Conservation (phyloP, 1,140 invertebrate genomes). For the Drosophila micromelanica region DNA sequence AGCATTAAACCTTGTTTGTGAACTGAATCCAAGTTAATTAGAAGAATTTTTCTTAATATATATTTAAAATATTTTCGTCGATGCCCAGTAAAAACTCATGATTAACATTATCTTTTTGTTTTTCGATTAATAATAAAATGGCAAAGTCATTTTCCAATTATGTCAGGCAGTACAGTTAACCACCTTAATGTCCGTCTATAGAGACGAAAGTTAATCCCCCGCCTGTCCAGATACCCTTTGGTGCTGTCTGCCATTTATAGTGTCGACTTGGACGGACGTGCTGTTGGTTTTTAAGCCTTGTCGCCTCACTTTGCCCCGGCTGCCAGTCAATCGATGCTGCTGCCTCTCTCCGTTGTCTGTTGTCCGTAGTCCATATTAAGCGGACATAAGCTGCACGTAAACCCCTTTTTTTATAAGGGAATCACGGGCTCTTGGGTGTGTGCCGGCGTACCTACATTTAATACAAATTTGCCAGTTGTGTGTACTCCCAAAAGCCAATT, state of each 20-base stretch:
- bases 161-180: constrained; percentile 39
- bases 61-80: no score
- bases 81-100: no score
- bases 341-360: neutral
- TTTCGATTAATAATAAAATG: neutral
- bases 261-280: constrained; percentile 54
- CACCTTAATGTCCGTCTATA: constrained; percentile 10
- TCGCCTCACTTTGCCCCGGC: constrained; percentile 30
- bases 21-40: no score
- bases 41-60: no score
- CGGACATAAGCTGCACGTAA: constrained; percentile 73
- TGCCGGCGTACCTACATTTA: constrained; percentile 59
- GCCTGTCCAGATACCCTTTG: neutral
- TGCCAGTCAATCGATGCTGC: neutral
- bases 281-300: constrained; percentile 45
- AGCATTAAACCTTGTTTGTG: no score
- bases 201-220: neutral
- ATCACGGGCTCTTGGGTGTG: constrained; percentile 20
- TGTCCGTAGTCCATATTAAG: constrained; percentile 53
- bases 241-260: constrained; percentile 13
- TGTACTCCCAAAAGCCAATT: constrained; percentile 77
- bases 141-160: neutral
- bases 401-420: constrained; percentile 65
- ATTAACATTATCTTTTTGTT: no score
- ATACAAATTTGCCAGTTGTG: constrained; percentile 71